Evolutionary conservation across 2,888 invertebrate species (phyloP).

Genomic region (Drosophila limbata): DNA sequence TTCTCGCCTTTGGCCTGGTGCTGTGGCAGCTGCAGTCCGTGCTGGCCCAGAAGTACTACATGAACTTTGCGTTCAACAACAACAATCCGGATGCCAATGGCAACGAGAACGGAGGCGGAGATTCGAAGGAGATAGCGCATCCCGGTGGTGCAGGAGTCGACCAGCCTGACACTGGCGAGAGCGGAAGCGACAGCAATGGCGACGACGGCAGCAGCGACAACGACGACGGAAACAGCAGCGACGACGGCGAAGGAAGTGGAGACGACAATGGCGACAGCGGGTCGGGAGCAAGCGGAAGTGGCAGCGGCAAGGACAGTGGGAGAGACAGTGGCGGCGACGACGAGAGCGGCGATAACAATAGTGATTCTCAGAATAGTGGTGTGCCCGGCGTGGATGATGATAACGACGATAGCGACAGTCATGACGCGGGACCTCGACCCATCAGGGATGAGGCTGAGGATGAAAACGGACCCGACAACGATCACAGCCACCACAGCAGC

Average conservation of each 20-base stretch:
- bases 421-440: conserved; percentile 13
- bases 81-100: conserved; percentile 58
- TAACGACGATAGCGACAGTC: conserved; percentile 59
- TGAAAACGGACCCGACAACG: background rate
- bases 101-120: background rate
- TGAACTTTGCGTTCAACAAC: conserved; percentile 74
- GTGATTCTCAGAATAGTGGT: background rate
- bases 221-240: background rate
- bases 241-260: background rate
- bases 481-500: conserved; percentile 71
- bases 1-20: conserved; percentile 49
- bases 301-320: background rate
- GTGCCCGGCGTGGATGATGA: conserved; percentile 11
- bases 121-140: background rate
- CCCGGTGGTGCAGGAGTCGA: background rate
- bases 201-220: background rate
- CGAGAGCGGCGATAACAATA: background rate
- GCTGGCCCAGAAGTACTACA: conserved; percentile 66
- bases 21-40: conserved; percentile 47
- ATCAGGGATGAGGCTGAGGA: background rate
- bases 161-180: background rate
- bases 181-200: background rate
- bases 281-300: background rate
- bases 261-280: background rate
- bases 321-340: background rate